Percentiles rank a stretch among this genome's conserved stretches.
Evolutionary conservation across 2,113 vertebrate genomes (phyloP).

Genomic region (Rhagologus leucostigma): DNA sequence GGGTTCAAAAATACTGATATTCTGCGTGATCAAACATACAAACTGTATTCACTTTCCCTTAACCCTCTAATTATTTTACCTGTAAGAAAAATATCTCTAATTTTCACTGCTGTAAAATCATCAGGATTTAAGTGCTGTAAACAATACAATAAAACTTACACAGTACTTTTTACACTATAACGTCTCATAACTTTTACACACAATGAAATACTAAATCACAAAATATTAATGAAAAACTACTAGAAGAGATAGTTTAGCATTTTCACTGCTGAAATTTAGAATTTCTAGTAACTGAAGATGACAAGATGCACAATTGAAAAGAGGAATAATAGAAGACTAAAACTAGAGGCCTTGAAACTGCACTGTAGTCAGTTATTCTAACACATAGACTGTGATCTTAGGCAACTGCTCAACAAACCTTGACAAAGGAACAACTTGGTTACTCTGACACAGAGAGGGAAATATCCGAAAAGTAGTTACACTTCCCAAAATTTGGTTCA

Average conservation of each 20-base stretch:
- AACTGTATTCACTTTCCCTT: slow-evolving; percentile 11
- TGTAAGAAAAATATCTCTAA: slow-evolving; percentile 57
- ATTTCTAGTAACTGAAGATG: background rate
- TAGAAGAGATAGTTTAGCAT: background rate
- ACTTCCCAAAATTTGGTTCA: background rate
- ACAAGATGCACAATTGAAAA: background rate
- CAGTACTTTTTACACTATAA: background rate
- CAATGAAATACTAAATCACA: slow-evolving; percentile 3
- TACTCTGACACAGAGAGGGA: background rate
- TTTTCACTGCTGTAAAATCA: slow-evolving; percentile 59
- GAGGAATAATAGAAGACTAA: background rate
- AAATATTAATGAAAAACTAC: background rate
- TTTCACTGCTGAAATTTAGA: slow-evolving; percentile 9
- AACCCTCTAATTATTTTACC: slow-evolving; percentile 65
- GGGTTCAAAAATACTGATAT: slow-evolving; percentile 7
- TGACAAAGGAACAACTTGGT: background rate
- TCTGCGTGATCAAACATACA: background rate
- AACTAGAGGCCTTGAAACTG: background rate
- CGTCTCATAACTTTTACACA: background rate
- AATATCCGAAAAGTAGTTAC: background rate
- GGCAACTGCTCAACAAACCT: background rate
- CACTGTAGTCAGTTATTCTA: background rate
- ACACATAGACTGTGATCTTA: background rate
- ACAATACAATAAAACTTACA: background rate
- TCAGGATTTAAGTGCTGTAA: slow-evolving; percentile 18